A percentile compares a stretch with the other conserved stretches of the same genome.
Evolutionary conservation across 2,797 vertebrate genomes (phyloP).

Genomic region (Oreochromis mossambicus): DNA sequence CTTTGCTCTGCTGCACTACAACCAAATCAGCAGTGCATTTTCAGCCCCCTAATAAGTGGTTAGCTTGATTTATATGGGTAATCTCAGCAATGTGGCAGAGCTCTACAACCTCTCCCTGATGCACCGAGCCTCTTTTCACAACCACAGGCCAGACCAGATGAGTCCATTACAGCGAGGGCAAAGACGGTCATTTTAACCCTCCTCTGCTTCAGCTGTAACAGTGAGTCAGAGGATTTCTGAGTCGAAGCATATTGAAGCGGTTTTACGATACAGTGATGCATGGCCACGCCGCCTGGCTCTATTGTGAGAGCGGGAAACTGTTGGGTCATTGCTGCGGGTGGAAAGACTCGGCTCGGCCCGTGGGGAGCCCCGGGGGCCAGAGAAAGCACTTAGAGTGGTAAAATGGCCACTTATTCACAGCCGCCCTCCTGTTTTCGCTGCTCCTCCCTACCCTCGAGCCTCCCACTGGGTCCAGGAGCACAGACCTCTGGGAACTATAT

Average conservation of each 20-base stretch:
- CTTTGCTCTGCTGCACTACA: constrained; percentile 73
- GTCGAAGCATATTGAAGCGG: constrained; percentile 56
- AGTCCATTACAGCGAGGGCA: constrained; percentile 62
- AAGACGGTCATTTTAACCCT: constrained; percentile 56
- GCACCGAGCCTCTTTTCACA: constrained; percentile 51
- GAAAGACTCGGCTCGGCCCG: constrained; percentile 43
- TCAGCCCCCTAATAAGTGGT: constrained; percentile 76
- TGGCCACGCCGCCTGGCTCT: constrained; percentile 42
- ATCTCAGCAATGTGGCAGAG: constrained; percentile 56
- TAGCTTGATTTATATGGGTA: constrained; percentile 79
- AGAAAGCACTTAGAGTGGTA: constrained; percentile 74
- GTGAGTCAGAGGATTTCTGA: constrained; percentile 48
- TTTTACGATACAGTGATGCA: constrained; percentile 69
- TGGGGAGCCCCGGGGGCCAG: constrained; percentile 64
- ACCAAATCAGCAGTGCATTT: constrained; percentile 80
- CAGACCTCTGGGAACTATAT: constrained; percentile 58
- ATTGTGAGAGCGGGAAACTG: constrained; percentile 62
- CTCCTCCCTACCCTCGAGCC: constrained; percentile 58
- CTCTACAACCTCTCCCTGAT: constrained; percentile 56
- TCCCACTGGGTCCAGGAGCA: constrained; percentile 61
- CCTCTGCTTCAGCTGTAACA: constrained; percentile 47
- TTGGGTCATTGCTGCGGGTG: constrained; percentile 39
- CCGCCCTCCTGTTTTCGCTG: constrained; percentile 52
- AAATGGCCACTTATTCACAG: constrained; percentile 75
- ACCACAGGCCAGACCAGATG: constrained; percentile 59